Evolutionary conservation across 2,888 invertebrate species (phyloP).

Genomic region (Syrphus vitripennis): DNA sequence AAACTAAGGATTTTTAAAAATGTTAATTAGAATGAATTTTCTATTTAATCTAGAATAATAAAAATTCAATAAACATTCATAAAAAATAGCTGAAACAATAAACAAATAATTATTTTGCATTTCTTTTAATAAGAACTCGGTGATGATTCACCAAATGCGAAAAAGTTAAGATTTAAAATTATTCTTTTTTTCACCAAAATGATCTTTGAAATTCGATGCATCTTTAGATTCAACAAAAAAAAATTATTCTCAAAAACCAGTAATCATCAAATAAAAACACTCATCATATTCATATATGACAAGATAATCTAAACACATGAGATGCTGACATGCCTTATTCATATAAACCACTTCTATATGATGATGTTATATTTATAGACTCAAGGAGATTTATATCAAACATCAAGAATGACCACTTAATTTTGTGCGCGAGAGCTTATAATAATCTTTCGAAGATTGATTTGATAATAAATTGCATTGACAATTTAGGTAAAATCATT

Average conservation of each 20-base stretch:
- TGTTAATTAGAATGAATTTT: too few species aligned
- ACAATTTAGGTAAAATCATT: slow-evolving; percentile 14
- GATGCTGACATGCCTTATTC: slow-evolving; percentile 1
- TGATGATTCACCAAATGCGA: too few species aligned
- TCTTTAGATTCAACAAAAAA: slow-evolving; percentile 15
- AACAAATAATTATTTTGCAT: too few species aligned
- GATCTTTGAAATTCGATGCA: neutral
- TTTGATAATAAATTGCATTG: slow-evolving; percentile 55
- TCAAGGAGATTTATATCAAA: slow-evolving; percentile 24
- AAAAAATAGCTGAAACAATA: too few species aligned
- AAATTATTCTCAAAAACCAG: slow-evolving; percentile 3
- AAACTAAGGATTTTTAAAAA: too few species aligned
- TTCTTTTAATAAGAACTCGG: too few species aligned
- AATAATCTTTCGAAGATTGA: slow-evolving; percentile 39
- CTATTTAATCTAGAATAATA: too few species aligned
- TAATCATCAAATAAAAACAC: slow-evolving; percentile 6
- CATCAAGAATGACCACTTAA: slow-evolving; percentile 50
- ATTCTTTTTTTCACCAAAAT: neutral
- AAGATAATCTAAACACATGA: slow-evolving; percentile 34
- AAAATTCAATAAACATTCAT: too few species aligned
- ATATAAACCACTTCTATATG: slow-evolving; percentile 27
- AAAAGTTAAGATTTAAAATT: too few species aligned
- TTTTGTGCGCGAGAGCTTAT: neutral
- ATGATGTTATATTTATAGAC: slow-evolving; percentile 14
- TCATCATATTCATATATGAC: neutral